Conservation (phyloP, 1,140 invertebrate species). For the Drosophila pallidifrons region DNA sequence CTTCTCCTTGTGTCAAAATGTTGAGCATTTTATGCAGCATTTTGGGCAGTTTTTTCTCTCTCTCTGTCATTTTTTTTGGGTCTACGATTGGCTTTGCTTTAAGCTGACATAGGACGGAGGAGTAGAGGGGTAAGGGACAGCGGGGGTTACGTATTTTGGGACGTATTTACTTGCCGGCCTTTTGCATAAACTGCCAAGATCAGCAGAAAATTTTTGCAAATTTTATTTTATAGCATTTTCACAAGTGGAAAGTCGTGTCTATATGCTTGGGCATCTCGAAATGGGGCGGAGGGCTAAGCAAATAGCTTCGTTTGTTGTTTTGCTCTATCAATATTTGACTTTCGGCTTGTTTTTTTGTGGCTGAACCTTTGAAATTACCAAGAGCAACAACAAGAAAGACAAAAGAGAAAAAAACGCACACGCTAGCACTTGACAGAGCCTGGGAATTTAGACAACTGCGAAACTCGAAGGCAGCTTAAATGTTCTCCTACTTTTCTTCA, state of each 20-base stretch:
- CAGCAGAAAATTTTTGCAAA: conserved; percentile 82
- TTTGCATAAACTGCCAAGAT: conserved; percentile 75
- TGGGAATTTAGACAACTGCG: conserved; percentile 44
- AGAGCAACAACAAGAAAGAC: conserved; percentile 18
- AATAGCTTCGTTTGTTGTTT: conserved; percentile 82
- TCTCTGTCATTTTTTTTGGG: conserved; percentile 1
- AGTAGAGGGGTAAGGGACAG: neutral
- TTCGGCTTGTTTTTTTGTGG: conserved; percentile 73
- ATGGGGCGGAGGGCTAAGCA: conserved; percentile 60
- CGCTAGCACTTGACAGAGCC: conserved; percentile 47
- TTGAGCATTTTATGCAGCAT: conserved; percentile 65
- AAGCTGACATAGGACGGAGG: neutral
- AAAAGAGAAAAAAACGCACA: conserved; percentile 55
- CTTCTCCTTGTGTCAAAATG: conserved; percentile 3
- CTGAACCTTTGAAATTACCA: conserved; percentile 75
- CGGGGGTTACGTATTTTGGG: neutral
- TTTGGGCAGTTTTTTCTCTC: neutral
- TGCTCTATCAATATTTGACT: conserved; percentile 82
- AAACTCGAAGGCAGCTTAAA: conserved; percentile 36
- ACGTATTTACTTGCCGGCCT: conserved; percentile 71
- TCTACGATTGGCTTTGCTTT: conserved; percentile 10
- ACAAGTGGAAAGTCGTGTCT: conserved; percentile 79
- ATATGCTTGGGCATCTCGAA: conserved; percentile 52
- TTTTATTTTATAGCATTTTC: conserved; percentile 83
- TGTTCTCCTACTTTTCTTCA: conserved; percentile 3